Conservation (phyloP, 2,797 vertebrate genomes). For the Anas georgica region DNA sequence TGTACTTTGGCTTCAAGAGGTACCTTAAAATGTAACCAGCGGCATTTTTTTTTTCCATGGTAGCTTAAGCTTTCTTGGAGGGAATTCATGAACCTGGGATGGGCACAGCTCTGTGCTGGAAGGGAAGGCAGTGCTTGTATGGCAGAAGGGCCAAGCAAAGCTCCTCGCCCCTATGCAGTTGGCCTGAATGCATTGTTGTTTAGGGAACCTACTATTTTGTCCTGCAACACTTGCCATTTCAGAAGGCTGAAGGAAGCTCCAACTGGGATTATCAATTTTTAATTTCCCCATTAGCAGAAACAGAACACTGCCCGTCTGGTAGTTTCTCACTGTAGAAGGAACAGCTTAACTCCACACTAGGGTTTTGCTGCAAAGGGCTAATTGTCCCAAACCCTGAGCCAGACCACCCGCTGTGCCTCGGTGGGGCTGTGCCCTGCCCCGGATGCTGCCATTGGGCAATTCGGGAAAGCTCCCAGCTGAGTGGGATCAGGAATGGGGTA, state of each 20-base stretch:
- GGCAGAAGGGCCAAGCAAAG: background rate
- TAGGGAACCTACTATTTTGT: background rate
- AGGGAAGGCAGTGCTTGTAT: background rate
- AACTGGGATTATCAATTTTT: conserved; percentile 45
- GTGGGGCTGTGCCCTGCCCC: background rate
- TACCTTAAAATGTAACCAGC: conserved; percentile 16
- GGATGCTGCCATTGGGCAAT: background rate
- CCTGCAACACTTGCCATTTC: background rate
- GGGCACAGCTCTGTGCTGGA: background rate
- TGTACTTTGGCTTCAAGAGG: conserved; percentile 35
- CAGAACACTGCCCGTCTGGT: background rate
- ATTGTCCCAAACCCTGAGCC: background rate
- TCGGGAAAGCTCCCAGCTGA: background rate
- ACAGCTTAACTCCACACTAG: background rate
- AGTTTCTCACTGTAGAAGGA: background rate
- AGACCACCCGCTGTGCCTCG: background rate
- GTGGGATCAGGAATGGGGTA: background rate
- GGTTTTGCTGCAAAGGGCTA: background rate
- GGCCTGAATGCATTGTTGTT: background rate
- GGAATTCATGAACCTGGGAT: background rate
- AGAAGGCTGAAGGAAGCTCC: conserved; percentile 18
- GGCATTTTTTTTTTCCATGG: background rate
- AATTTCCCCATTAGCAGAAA: conserved; percentile 57
- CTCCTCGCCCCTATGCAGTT: background rate
- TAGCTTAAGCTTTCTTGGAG: background rate